Base-by-base conservation (phyloP, 1,140 invertebrate species). In the Teleogryllus occipitalis region DNA sequence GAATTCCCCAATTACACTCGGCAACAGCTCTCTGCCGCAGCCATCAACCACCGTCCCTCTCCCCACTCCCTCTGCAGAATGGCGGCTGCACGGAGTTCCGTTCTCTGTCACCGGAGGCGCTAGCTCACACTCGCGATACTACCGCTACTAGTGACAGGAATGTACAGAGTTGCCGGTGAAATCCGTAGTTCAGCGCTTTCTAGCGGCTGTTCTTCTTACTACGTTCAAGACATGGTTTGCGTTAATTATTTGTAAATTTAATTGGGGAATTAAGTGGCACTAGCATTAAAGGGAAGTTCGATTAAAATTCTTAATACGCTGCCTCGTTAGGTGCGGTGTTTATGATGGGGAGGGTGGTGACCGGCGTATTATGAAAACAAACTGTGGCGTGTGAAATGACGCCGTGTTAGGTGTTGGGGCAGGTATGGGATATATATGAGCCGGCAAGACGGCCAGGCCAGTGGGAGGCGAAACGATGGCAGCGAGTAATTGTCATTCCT, bases 191-290 rank as follows among this genome's bases (percentile, higher is more conserved):
- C 54, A 65, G 54, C 54, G 54, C 54, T 14, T 65, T 10, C 54
- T 65, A 65, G 54, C 54, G 54, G 54, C 54, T 10, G 54, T 65
- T 65, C 18, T 18, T 14, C 10, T 14, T 14, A 65, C 54, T 65
- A 14, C 54, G 18, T 65, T 18, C 54, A 65, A 18, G 54, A 18
- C 10, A 2, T 1, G 54, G 54, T 65, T 65, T 18, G 54, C 54
- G 54, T 65, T 65, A 65, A 65, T 65, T 65, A 65, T 65, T 65
- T 65, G 54, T 65, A 65, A 65, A 65, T 65, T 65, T 65, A 65
- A 65, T 65, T 65, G 54, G 18, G 54, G 54, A 65, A 65, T 65
- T 65, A 65, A 65, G 54, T 65, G 54, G 10, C 54, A 65, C 54
- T 65, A 65, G 54, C 54, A 65, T 65, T 65, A 65, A 65, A 65